These are phyloP conservation scores for Parochlus steinenii DNA, from an alignment of 2,888 invertebrate species.

Conservation along the genomic window DNA sequence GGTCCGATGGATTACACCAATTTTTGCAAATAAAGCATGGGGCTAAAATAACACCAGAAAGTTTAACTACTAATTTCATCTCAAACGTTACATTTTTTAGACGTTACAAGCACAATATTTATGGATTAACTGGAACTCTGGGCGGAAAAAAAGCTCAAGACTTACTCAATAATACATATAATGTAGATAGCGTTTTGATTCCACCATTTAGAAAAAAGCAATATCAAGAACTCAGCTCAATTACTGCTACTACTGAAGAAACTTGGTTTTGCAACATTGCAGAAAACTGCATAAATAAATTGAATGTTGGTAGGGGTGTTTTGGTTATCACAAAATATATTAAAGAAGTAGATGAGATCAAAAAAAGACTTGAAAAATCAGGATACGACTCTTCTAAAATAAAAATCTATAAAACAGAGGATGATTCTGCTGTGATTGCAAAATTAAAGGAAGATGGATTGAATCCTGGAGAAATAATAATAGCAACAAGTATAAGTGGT, in stretches of 20 bases:
- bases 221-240: background rate
- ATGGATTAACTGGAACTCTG: constrained; percentile 15
- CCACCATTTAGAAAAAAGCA: constrained; percentile 15
- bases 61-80: constrained; percentile 15
- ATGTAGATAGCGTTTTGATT: constrained; percentile 14
- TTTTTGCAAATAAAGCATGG: constrained; percentile 16
- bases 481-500: constrained; percentile 27
- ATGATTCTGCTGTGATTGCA: no score
- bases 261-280: background rate
- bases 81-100: constrained; percentile 15
- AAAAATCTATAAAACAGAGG: no score
- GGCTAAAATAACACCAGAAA: constrained; percentile 13
- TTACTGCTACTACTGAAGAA: background rate
- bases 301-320: no score
- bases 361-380: no score
- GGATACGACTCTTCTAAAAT: no score
- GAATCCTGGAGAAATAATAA: constrained; percentile 18
- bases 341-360: no score
- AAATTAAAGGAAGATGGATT: no score
- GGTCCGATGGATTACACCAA: constrained; percentile 15
- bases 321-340: no score
- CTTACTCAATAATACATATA: constrained; percentile 13
- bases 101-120: constrained; percentile 13
- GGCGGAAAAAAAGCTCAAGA: constrained; percentile 12
- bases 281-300: no score